Conservation (phyloP, 2,797 vertebrate genomes). For the Rallus crepitans region DNA sequence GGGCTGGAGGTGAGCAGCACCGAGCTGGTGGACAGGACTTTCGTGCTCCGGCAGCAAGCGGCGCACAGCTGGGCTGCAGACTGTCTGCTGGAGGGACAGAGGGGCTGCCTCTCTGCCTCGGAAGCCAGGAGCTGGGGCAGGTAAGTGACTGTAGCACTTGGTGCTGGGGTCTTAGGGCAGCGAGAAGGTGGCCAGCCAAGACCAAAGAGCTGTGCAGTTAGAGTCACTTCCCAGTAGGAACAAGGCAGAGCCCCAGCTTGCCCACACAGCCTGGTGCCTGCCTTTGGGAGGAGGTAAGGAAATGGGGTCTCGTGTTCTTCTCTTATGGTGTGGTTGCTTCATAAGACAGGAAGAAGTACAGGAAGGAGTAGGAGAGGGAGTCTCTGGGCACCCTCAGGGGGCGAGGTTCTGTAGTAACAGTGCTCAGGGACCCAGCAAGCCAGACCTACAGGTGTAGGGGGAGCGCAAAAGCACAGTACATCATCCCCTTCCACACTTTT, state of each 20-base stretch:
- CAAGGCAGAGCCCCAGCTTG: neutral
- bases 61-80: conserved; percentile 70
- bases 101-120: neutral
- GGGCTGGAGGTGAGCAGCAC: conserved; percentile 90
- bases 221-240: neutral
- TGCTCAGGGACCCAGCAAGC: neutral
- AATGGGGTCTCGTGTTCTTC: neutral
- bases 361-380: neutral
- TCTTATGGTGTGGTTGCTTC: rapidly evolving
- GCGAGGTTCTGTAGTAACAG: neutral
- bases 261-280: neutral
- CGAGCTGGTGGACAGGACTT: conserved; percentile 76
- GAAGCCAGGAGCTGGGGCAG: conserved; percentile 83
- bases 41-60: conserved; percentile 58
- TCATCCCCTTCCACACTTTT: rapidly evolving
- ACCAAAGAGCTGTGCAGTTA: neutral
- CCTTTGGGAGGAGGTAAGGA: neutral
- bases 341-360: neutral
- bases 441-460: neutral
- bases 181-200: neutral
- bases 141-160: conserved; percentile 65
- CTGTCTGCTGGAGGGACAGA: conserved; percentile 30
- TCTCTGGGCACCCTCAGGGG: neutral
- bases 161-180: rapidly evolving
- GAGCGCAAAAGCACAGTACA: neutral